A percentile compares a stretch with the other conserved stretches of the same genome.
phyloP scores from a whole-genome alignment of 2,797 vertebrate species.

The Trichosurus vulpecula region DNA sequence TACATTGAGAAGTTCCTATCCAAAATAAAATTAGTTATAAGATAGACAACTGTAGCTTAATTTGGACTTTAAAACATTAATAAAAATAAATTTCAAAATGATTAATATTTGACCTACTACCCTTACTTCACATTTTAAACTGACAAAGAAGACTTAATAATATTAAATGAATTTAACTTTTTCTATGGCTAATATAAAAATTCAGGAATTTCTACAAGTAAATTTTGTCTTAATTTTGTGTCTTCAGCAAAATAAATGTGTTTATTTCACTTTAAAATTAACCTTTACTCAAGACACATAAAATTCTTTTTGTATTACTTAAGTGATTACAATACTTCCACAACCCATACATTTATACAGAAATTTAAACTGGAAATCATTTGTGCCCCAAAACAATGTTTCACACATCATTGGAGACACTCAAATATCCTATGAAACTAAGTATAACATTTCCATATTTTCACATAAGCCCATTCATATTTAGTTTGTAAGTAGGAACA shows the following conservation, averaged over 20 bases:
- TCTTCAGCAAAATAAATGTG: slow-evolving; percentile 41
- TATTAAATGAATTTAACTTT: not conserved
- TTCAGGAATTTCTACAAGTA: slow-evolving; percentile 41
- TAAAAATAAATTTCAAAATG: slow-evolving; percentile 59
- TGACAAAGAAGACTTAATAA: slow-evolving; percentile 8
- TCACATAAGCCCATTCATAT: slow-evolving; percentile 81
- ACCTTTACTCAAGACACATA: slow-evolving; percentile 58
- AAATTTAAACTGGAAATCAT: slow-evolving; percentile 77
- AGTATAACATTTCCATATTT: slow-evolving; percentile 88
- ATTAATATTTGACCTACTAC: slow-evolving; percentile 61
- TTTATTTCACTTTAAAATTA: slow-evolving; percentile 63
- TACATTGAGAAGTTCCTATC: slow-evolving; percentile 62
- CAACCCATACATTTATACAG: slow-evolving; percentile 74
- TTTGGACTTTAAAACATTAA: slow-evolving; percentile 53
- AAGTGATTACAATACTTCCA: slow-evolving; percentile 72
- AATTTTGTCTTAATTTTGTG: slow-evolving; percentile 63
- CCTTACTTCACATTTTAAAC: slow-evolving; percentile 63
- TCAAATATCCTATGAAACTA: slow-evolving; percentile 85
- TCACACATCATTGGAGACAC: slow-evolving; percentile 72
- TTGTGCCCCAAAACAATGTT: slow-evolving; percentile 77
- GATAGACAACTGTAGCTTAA: slow-evolving; percentile 54
- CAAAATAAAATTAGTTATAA: slow-evolving; percentile 56
- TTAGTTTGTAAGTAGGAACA: slow-evolving; percentile 84
- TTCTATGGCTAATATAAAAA: slow-evolving; percentile 1
- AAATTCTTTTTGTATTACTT: slow-evolving; percentile 69